A percentile compares a stretch with the other conserved stretches of the same genome.
Conservation (phyloP, 2,888 invertebrate species). For the Pyrgus malvae region DNA sequence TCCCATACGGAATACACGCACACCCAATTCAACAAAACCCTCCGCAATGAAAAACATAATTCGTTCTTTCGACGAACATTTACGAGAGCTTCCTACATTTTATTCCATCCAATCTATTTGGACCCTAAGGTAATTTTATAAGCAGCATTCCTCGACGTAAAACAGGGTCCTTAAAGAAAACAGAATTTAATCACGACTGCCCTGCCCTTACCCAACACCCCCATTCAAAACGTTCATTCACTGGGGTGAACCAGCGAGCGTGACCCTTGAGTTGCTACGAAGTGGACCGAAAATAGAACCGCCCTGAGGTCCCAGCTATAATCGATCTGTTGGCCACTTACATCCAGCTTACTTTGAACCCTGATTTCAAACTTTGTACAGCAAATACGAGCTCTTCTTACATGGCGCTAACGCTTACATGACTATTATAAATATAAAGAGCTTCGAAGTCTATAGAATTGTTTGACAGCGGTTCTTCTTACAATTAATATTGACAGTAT, state of each 20-base stretch:
- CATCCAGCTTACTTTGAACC: background rate
- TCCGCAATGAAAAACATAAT: background rate
- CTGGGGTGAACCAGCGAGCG: slow-evolving; percentile 2
- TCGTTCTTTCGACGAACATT: background rate
- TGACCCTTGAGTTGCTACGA: slow-evolving; percentile 4
- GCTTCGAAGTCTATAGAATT: too few relatives aligned
- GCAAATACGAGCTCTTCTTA: background rate
- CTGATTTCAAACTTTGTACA: background rate
- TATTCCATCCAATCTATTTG: slow-evolving; percentile 8
- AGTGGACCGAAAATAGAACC: slow-evolving; percentile 9
- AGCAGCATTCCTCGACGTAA: slow-evolving; percentile 10
- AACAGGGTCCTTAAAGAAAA: slow-evolving; percentile 10
- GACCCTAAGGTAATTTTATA: slow-evolving; percentile 8
- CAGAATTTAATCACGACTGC: slow-evolving; percentile 47
- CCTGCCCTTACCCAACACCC: slow-evolving; percentile 44
- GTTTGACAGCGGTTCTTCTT: too few relatives aligned
- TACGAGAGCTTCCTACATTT: background rate
- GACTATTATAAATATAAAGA: background rate
- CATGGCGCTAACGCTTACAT: background rate
- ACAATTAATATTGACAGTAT: too few relatives aligned
- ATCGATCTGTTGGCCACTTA: background rate
- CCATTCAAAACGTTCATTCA: slow-evolving; percentile 10
- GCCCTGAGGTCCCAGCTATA: slow-evolving; percentile 14
- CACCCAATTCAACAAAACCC: too few relatives aligned
- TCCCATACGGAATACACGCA: too few relatives aligned